Base-by-base conservation (phyloP, 2,113 vertebrate genomes). In the Aplodontia rufa region DNA sequence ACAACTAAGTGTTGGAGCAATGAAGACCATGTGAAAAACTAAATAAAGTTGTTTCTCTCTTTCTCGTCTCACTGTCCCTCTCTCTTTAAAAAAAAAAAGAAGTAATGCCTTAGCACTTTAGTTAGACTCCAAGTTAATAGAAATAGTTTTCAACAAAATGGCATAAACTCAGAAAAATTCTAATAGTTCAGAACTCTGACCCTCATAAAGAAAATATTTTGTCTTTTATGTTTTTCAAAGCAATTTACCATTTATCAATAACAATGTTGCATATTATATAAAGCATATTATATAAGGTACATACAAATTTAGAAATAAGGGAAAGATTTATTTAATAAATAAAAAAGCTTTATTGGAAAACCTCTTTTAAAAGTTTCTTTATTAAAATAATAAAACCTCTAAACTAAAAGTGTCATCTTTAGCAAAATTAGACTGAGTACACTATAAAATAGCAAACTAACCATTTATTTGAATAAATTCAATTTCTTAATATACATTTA, bases 381-480 rank as follows among this genome's bases (percentile, higher is more conserved):
- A 45, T 58, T 80, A 80, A 93, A n/a, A 84, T 78, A 93, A 95
- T 22, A 6, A 78, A 53, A 74, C 49, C 78, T 51, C 1, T 92
- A 71, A 93, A 76, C 45, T 88, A 84, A 90, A 72, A 87, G 49
- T 78, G 35, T 55, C 5, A 85, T 74, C 82, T 92, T 94, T 71
- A 60, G 30, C 49, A 93, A 74, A 53, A 51, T 60, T 60, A 90
- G 14, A 58, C 14, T 76, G 12, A 71, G 35, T 8, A 72, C 1
- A 75, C 5, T 35, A 62, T 85, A 45, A 91, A 84, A 76, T 2
- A 76, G 76, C 76, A 76, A 93, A 47, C 2, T n/a, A 81, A 60
- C 47, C 30, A 89, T 81, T 51, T 62, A 71, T 51, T 71, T 78
- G 26, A 32, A 90, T 58, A 66, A 89, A 82, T 80, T 55, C 6